These are phyloP conservation scores for Littorina saxatilis DNA, from an alignment of 1,140 invertebrate species.

Conservation along the genomic window DNA sequence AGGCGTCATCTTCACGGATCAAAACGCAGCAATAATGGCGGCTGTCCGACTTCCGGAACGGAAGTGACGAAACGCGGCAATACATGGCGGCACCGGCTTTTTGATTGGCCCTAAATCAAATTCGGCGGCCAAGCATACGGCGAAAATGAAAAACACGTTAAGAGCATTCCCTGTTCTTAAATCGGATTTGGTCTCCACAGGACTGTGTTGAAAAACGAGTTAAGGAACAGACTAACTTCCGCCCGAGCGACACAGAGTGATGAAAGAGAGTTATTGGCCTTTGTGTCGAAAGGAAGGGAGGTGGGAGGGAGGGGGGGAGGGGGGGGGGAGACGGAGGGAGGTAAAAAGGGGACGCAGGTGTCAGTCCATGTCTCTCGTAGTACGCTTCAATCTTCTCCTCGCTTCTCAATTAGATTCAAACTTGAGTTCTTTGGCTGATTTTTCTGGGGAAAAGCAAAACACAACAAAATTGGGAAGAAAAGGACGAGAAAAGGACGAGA, in stretches of 20 bases:
- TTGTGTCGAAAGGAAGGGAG: background rate
- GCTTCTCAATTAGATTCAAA: too few species aligned
- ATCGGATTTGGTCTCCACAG: slow-evolving; percentile 9
- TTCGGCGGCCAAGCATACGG: background rate
- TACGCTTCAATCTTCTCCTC: too few species aligned
- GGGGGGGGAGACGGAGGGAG: too few species aligned
- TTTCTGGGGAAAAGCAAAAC: too few species aligned
- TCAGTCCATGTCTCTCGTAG: background rate
- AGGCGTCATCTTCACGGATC: too few species aligned
- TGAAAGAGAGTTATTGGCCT: slow-evolving; percentile 12
- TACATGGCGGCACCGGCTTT: background rate
- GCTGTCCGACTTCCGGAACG: background rate
- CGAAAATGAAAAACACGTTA: slow-evolving; percentile 26
- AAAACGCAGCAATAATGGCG: background rate
- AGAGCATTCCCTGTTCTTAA: background rate
- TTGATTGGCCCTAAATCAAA: slow-evolving; percentile 3
- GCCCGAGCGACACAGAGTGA: background rate
- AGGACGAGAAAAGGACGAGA: too few species aligned
- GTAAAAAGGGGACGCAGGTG: background rate
- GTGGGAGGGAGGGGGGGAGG: background rate
- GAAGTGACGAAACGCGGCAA: background rate
- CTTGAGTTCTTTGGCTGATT: too few species aligned
- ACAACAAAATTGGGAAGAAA: too few species aligned
- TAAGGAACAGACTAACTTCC: background rate
- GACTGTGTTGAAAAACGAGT: slow-evolving; percentile 6